phyloP scores from a whole-genome alignment of 2,797 vertebrate genomes.

The Enteromius viviparus region DNA sequence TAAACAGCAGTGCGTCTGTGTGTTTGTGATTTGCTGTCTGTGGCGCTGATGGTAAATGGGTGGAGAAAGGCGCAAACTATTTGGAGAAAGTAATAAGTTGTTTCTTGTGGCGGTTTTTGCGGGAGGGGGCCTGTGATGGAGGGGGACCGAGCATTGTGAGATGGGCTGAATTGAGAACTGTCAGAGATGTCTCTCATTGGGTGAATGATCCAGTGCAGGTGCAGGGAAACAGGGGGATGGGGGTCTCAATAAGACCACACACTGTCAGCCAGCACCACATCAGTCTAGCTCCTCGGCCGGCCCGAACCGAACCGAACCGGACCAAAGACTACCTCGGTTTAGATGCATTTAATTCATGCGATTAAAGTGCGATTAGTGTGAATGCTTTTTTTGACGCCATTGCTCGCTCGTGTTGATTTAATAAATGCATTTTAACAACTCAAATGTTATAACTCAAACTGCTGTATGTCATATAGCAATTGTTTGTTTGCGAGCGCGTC shows the following conservation, averaged over 20 bases:
- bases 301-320: constrained; percentile 80
- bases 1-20: background rate
- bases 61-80: constrained; percentile 29
- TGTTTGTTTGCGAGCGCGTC: background rate
- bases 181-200: constrained; percentile 86
- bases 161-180: constrained; percentile 89
- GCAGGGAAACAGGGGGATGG: constrained; percentile 85
- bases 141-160: constrained; percentile 79
- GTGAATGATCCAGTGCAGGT: constrained; percentile 97
- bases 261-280: constrained; percentile 95
- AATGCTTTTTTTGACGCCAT: background rate
- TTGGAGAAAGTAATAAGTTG: constrained; percentile 52
- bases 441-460: background rate
- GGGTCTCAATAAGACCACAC: constrained; percentile 91
- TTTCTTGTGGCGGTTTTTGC: constrained; percentile 30
- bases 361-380: background rate
- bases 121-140: constrained; percentile 30
- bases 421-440: background rate
- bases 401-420: background rate
- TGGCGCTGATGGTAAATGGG: constrained; percentile 11
- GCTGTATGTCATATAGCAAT: background rate
- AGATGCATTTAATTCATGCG: background rate
- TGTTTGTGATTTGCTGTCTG: background rate
- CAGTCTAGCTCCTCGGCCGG: constrained; percentile 78
- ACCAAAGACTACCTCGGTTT: constrained; percentile 59